These are phyloP conservation scores for Scaptomyza reducta DNA, from an alignment of 2,888 invertebrate species.

Conservation along the genomic window DNA sequence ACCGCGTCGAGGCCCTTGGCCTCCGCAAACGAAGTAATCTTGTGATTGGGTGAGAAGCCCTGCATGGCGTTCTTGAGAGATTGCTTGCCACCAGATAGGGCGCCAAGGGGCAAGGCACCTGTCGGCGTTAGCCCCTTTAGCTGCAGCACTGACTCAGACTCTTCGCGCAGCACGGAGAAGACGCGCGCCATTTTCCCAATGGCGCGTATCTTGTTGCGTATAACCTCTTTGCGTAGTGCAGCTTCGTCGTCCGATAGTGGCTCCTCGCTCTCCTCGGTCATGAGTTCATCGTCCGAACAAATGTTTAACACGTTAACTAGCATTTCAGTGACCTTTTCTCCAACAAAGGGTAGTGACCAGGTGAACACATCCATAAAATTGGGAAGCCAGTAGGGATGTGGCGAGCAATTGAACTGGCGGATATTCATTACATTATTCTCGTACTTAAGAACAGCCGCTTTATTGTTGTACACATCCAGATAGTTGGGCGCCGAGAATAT, in stretches of 20 bases:
- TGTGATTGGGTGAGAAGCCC: slow-evolving; percentile 98
- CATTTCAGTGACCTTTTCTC: slow-evolving; percentile 99
- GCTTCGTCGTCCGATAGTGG: slow-evolving; percentile 88
- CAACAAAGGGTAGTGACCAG: slow-evolving; percentile 99
- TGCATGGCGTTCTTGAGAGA: slow-evolving; percentile 97
- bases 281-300: slow-evolving; percentile 99
- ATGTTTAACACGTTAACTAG: slow-evolving; percentile 99
- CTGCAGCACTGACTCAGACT: slow-evolving; percentile 99
- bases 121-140: slow-evolving; percentile 99
- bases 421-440: slow-evolving; percentile 99
- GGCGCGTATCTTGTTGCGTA: slow-evolving; percentile 99
- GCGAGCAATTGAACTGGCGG: slow-evolving; percentile 99
- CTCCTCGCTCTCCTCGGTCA: slow-evolving; percentile 96
- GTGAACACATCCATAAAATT: slow-evolving; percentile 99
- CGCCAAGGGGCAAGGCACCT: slow-evolving; percentile 97
- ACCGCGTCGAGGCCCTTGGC: slow-evolving; percentile 99
- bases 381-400: slow-evolving; percentile 99
- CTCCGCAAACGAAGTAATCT: slow-evolving; percentile 99
- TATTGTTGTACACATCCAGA: slow-evolving; percentile 99
- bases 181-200: slow-evolving; percentile 99
- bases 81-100: slow-evolving; percentile 97
- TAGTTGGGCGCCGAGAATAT: slow-evolving; percentile 99
- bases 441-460: slow-evolving; percentile 99
- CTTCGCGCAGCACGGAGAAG: slow-evolving; percentile 99
- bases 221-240: slow-evolving; percentile 98